Base-by-base conservation (phyloP, 2,797 vertebrate genomes). In the Yasuhikotakia modesta region DNA sequence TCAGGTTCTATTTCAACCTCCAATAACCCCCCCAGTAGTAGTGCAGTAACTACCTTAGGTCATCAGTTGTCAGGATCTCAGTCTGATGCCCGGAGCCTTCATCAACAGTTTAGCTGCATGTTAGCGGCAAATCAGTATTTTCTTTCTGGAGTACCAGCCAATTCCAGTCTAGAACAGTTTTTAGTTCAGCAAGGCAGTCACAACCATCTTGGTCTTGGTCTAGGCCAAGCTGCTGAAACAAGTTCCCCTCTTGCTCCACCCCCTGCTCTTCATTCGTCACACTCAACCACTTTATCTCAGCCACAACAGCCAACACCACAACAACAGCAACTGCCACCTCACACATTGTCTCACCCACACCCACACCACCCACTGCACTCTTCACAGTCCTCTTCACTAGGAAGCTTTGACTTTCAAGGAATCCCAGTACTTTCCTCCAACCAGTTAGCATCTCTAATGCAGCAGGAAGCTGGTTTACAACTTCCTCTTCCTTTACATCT, bases 101-200 rank as follows among this genome's bases (percentile, higher is more conserved):
- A 94, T 88, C 94, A 94, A 89, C 94, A 94, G 55, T 94, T 94
- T 89, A 94, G 94, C 87, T 94, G 94, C 89, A 94, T 94, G 94
- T 83, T 94, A 88, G 94, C 94, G 8, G 94, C 94, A 84, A 94
- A 94, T 91, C 94, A 94, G 81, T 94, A 94, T 89, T 94, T 94
- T 79, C 92, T 94, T 19, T 94, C 93, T 74, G 94, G 94, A 83
- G 93, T 94, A 81, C 93, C 94, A 79, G 86, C 93, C 81, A 94
- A 94, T 82, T 88, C 94, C 88, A 94, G 93, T 84, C 90, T 94
- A 90, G 94, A 94, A 81, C 94, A 94, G 73, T 94, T 94, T 87
- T 89, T 94, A 63, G 93, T 94, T 70, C 93, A 94, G 85, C 94
- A 94, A 89, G 93, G 93, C 84, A 92, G 92, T 55, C 93, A 94